These are phyloP conservation scores for Euplagia quadripunctaria DNA, from an alignment of 2,888 invertebrate genomes.

Conservation along the genomic window DNA sequence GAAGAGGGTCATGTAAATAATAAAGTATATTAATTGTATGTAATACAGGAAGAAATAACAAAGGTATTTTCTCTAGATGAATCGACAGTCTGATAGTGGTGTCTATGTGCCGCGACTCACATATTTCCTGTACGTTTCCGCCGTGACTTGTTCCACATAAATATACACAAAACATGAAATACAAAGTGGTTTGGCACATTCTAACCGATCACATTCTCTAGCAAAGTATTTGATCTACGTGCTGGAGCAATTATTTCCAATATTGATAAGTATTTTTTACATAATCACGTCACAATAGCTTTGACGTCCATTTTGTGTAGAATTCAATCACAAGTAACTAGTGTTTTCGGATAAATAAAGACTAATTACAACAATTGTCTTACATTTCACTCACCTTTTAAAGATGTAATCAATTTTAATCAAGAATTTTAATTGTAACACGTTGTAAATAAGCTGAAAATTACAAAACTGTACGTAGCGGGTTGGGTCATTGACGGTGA, in stretches of 20 bases:
- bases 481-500: constrained; percentile 80
- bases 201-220: constrained; percentile 13
- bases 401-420: constrained; percentile 49
- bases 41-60: constrained; percentile 33
- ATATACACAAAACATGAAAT: constrained; percentile 24
- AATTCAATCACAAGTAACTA: constrained; percentile 55
- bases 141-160: constrained; percentile 32
- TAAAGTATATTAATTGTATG: constrained; percentile 32
- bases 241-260: constrained; percentile 30
- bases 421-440: constrained; percentile 47
- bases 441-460: constrained; percentile 58
- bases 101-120: constrained; percentile 51
- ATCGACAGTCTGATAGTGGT: constrained; percentile 36
- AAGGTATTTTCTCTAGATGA: constrained; percentile 28
- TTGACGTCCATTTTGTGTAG: constrained; percentile 85
- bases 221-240: constrained; percentile 18
- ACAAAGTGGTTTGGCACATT: constrained; percentile 4
- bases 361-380: constrained; percentile 10
- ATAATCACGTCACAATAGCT: constrained; percentile 83
- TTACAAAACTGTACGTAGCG: constrained; percentile 69
- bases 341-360: constrained; percentile 25
- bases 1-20: constrained; percentile 68
- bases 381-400: constrained; percentile 62
- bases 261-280: constrained; percentile 68
- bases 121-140: constrained; percentile 52